Percentiles rank a stretch among this genome's conserved stretches.
Conservation (phyloP, 2,888 invertebrate species). For the Rhagonycha fulva region DNA sequence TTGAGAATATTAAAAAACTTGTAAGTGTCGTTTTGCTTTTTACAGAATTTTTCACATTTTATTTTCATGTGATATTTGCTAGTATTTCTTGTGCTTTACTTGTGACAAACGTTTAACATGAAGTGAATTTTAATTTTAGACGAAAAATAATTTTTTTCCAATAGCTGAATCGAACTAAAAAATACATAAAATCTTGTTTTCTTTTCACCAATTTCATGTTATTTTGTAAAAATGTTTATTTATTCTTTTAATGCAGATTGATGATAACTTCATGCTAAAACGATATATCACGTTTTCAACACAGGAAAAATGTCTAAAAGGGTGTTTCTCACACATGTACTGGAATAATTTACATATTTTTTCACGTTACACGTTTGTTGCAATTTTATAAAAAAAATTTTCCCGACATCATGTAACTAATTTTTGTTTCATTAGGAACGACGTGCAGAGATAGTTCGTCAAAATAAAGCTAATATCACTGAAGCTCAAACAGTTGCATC, state of each 20-base stretch:
- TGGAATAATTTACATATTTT: neutral
- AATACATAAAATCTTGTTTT: no score
- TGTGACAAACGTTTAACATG: no score
- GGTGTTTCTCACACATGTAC: neutral
- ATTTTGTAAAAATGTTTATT: neutral
- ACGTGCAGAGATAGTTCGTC: conserved; percentile 88
- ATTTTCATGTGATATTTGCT: neutral
- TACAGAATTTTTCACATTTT: neutral
- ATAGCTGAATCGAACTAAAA: no score
- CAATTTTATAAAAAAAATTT: conserved; percentile 16
- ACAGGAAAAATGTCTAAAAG: neutral
- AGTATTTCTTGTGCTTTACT: neutral
- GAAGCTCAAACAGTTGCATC: conserved; percentile 66
- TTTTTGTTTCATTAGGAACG: conserved; percentile 70
- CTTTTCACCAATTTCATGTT: neutral
- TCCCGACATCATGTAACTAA: neutral
- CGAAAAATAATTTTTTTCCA: no score
- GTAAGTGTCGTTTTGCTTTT: conserved; percentile 56
- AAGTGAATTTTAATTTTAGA: no score
- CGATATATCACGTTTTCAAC: neutral
- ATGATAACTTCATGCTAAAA: neutral
- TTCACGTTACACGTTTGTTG: neutral
- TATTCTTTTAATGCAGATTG: neutral
- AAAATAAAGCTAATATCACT: conserved; percentile 78
- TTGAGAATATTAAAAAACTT: conserved; percentile 83